Evolutionary conservation across 2,888 invertebrate species (phyloP).

Genomic region (Congeria kusceri): DNA sequence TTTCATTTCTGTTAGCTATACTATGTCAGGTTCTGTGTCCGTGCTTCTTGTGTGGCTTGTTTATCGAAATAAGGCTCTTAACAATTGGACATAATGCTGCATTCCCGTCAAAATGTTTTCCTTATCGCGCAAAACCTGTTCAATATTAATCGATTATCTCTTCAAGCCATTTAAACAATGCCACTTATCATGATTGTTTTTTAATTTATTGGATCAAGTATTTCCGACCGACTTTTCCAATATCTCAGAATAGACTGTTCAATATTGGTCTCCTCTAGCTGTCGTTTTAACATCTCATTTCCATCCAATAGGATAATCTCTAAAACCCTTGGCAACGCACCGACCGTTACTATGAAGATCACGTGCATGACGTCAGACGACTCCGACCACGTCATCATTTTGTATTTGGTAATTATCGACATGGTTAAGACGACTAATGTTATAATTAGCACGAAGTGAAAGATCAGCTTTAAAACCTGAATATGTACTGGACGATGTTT

Average conservation of each 20-base stretch:
- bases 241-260: conserved; percentile 22
- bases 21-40: too few relatives aligned
- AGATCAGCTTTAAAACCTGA: conserved; percentile 22
- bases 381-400: conserved; percentile 2
- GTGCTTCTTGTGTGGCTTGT: too few relatives aligned
- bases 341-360: conserved; percentile 22
- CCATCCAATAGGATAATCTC: conserved; percentile 17
- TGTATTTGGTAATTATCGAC: conserved; percentile 8
- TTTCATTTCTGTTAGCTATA: too few relatives aligned
- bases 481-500: conserved; percentile 28
- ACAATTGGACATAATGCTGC: too few relatives aligned
- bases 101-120: too few relatives aligned
- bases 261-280: conserved; percentile 15
- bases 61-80: too few relatives aligned
- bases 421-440: not conserved
- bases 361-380: conserved; percentile 31
- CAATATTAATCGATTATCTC: too few relatives aligned
- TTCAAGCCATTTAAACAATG: too few relatives aligned
- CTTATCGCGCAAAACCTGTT: too few relatives aligned
- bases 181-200: too few relatives aligned
- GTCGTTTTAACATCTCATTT: conserved; percentile 15
- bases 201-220: too few relatives aligned
- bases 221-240: conserved; percentile 22
- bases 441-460: conserved; percentile 8
- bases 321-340: conserved; percentile 23